These are phyloP conservation scores for Lochmaea capreae DNA, from an alignment of 2,888 invertebrate genomes.

Conservation along the genomic window DNA sequence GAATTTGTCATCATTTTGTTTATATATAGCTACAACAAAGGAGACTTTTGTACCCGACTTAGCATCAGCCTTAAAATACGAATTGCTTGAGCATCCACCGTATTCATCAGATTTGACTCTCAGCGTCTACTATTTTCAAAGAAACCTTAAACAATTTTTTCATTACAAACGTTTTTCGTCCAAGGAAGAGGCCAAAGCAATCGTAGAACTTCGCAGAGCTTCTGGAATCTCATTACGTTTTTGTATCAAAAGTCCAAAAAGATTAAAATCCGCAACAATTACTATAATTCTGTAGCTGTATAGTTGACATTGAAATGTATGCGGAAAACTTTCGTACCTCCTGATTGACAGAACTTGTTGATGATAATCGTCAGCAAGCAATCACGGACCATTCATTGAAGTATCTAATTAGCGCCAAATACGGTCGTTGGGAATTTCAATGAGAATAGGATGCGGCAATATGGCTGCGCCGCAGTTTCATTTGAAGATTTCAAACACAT, in stretches of 20 bases:
- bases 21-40: too few relatives aligned
- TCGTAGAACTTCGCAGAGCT: too few relatives aligned
- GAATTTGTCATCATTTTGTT: too few relatives aligned
- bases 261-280: not conserved
- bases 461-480: conserved; percentile 20
- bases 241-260: not conserved
- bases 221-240: too few relatives aligned
- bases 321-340: conserved; percentile 10
- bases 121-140: too few relatives aligned
- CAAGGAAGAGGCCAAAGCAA: too few relatives aligned
- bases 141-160: too few relatives aligned
- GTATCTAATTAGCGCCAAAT: conserved; percentile 25
- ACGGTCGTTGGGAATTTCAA: conserved; percentile 23
- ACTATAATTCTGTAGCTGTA: not conserved
- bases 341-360: conserved; percentile 29
- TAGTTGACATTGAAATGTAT: conserved; percentile 5
- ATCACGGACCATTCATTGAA: conserved; percentile 9
- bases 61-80: too few relatives aligned
- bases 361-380: conserved; percentile 17
- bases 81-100: too few relatives aligned
- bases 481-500: conserved; percentile 14
- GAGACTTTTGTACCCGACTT: too few relatives aligned
- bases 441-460: conserved; percentile 27
- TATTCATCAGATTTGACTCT: too few relatives aligned
- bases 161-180: too few relatives aligned